Percentiles rank a stretch among this genome's conserved stretches.
phyloP scores from a whole-genome alignment of 2,888 invertebrate genomes.

The Malthinus seriepunctatus region DNA sequence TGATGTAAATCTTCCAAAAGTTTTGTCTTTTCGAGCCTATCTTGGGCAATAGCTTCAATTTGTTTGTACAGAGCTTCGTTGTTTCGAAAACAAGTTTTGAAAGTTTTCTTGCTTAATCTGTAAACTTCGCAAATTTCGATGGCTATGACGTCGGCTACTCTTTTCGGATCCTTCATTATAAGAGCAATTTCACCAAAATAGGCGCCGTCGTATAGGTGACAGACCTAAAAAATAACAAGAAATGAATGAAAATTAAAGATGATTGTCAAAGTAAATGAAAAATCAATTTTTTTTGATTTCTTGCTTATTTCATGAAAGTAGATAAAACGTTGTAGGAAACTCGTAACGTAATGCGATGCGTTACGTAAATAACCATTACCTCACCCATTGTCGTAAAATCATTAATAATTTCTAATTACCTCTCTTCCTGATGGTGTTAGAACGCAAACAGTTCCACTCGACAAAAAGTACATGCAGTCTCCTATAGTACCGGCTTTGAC shows the following conservation, averaged over 20 bases:
- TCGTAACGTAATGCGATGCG: too few species aligned
- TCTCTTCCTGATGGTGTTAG: constrained; percentile 64
- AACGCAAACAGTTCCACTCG: constrained; percentile 64
- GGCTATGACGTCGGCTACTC: constrained; percentile 63
- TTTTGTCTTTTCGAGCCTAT: constrained; percentile 49
- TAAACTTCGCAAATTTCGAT: constrained; percentile 66
- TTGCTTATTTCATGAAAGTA: too few species aligned
- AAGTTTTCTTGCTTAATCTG: constrained; percentile 60
- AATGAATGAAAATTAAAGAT: too few species aligned
- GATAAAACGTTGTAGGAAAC: too few species aligned
- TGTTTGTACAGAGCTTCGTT: constrained; percentile 46
- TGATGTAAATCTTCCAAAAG: constrained; percentile 46
- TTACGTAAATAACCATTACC: too few species aligned
- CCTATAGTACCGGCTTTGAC: constrained; percentile 62
- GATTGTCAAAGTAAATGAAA: too few species aligned
- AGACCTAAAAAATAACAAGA: constrained; percentile 36
- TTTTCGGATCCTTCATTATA: constrained; percentile 59
- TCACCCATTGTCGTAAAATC: too few species aligned
- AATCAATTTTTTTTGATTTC: too few species aligned
- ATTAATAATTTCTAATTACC: too few species aligned
- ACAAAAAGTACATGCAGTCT: constrained; percentile 68
- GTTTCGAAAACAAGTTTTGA: constrained; percentile 50
- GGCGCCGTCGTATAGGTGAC: constrained; percentile 64
- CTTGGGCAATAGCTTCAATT: constrained; percentile 48
- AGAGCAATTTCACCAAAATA: constrained; percentile 67